These are phyloP conservation scores for Brachystomella parvula DNA, from an alignment of 1,140 invertebrate species.

Conservation along the genomic window DNA sequence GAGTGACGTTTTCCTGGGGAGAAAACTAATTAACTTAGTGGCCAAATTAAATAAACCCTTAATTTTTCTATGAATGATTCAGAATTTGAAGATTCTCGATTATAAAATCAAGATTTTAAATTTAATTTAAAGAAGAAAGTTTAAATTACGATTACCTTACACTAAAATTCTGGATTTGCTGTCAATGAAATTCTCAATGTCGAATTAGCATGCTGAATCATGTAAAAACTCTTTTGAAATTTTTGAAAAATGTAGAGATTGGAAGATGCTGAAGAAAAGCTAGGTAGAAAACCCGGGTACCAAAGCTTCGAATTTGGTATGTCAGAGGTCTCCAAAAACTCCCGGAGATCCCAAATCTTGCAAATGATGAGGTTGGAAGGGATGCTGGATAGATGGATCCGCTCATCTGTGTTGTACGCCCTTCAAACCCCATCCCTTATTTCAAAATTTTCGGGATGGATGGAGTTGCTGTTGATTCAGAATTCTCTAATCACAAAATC, in stretches of 20 bases:
- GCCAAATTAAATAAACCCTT: too few species aligned
- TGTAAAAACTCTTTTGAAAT: background rate
- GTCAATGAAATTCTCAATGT: too few species aligned
- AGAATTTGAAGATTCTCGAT: too few species aligned
- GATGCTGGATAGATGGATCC: background rate
- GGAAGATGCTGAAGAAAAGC: background rate
- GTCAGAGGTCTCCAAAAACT: background rate
- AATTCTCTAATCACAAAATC: background rate
- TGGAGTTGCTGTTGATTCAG: background rate
- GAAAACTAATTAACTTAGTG: too few species aligned
- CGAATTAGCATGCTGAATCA: too few species aligned
- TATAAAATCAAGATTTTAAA: too few species aligned
- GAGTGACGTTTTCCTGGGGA: too few species aligned
- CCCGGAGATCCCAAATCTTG: background rate
- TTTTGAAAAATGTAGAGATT: background rate
- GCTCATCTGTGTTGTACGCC: background rate
- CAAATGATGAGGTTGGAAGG: background rate
- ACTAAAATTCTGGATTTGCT: too few species aligned
- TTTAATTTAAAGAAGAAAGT: background rate
- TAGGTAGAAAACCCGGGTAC: background rate
- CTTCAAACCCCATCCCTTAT: background rate
- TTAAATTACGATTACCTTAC: background rate
- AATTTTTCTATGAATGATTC: too few species aligned
- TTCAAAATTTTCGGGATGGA: background rate
- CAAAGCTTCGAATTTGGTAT: background rate